Percentiles rank a stretch among this genome's conserved stretches.
phyloP scores from a whole-genome alignment of 2,797 vertebrate genomes.

The Pterois miles region DNA sequence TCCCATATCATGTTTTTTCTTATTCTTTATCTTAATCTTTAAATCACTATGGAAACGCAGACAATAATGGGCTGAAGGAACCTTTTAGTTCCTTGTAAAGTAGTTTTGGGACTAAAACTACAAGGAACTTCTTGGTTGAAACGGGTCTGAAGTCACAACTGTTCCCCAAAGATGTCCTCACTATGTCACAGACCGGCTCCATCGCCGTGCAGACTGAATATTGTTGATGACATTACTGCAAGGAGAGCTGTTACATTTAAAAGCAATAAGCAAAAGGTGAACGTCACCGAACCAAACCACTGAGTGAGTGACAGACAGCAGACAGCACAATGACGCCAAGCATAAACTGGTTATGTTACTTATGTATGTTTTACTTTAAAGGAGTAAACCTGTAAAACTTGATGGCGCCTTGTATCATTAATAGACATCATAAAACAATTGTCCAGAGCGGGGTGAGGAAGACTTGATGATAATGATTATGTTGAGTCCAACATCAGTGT shows the following conservation, averaged over 20 bases:
- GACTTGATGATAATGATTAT: slow-evolving; percentile 13
- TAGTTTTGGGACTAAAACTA: too few relatives aligned
- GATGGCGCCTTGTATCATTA: neutral
- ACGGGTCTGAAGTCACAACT: too few relatives aligned
- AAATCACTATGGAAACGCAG: too few relatives aligned
- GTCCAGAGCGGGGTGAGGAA: neutral
- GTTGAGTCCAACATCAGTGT: slow-evolving; percentile 5
- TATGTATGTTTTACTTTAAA: neutral
- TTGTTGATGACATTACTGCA: neutral
- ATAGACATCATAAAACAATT: slow-evolving; percentile 17
- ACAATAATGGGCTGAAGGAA: too few relatives aligned
- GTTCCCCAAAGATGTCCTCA: too few relatives aligned
- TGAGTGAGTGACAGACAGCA: neutral
- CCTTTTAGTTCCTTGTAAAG: too few relatives aligned
- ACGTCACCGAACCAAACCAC: neutral
- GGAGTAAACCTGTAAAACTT: neutral
- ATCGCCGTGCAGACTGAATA: neutral
- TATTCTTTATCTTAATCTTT: too few relatives aligned
- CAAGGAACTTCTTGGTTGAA: too few relatives aligned
- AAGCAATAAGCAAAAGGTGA: neutral
- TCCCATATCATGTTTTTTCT: too few relatives aligned
- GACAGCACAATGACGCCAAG: neutral
- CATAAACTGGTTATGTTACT: neutral
- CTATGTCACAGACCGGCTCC: neutral
- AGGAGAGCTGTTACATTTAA: neutral